Evolutionary conservation across 2,888 invertebrate species (phyloP), one percentile per base, ranked within the genome.

Genomic region (Drosophila vallismaia): DNA sequence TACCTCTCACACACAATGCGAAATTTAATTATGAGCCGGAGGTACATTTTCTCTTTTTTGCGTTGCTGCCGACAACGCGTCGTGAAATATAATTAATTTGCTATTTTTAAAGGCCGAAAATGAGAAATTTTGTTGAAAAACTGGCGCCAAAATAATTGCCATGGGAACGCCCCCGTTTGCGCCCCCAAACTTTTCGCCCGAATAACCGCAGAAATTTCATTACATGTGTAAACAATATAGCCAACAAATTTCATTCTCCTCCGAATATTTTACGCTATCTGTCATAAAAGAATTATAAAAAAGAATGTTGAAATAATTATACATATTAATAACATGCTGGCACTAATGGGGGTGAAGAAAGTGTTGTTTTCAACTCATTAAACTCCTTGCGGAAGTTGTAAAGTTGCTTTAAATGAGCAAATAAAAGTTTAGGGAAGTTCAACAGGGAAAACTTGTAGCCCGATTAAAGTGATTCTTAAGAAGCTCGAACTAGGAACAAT

Each of bases 191-290:
- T 44, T 10, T 4, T 24, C 46, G 74, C 67, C 56, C 63, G 68
- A 64, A 59, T 42, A 74, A 74, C 76, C 87, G 55, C 74, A 76
- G 63, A 71, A 85, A 87, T 81, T 81, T 81, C 76, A 81, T 86
- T 87, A 81, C 79, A 74, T 71, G 62, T 86, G 85, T 85, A 74
- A 76, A 79, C 71, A 79, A 70, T 71, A 70, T 63, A 68, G 60
- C 31, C 64, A 71, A 71, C 58, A 78, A 74, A 73, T 81, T 66
- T 45, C 8, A 19, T 28, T 64, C 54, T 31, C 29, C 3, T 33
- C 1, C 8, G 14, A 19, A 33, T 24, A 44, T 50, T 42, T 19
- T 42, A 9, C 40, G 7, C 36, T n/a, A 4, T 36, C 6, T 36
- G 12, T 36, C 36, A 28, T 10, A 28, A 50, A n/a, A 48, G 51